Conservation (phyloP, 2,113 vertebrate genomes). For the Abramis brama region DNA sequence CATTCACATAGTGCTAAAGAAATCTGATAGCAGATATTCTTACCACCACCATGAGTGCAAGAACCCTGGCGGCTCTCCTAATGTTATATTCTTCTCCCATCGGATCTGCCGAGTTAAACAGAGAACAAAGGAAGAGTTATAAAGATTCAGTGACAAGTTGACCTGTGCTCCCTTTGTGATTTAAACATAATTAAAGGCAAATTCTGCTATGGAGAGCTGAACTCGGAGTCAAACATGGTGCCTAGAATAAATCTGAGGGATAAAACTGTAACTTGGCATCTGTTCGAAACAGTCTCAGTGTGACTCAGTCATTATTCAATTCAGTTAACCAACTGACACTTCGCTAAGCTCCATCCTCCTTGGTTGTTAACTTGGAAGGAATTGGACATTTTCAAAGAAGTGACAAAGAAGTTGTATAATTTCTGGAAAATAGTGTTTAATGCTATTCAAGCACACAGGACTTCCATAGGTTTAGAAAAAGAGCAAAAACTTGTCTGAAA, state of each 20-base stretch:
- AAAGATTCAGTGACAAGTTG: not conserved
- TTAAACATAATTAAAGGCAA: conserved; percentile 28
- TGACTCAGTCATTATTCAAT: not conserved
- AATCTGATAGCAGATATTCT: conserved; percentile 65
- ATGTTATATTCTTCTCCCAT: conserved; percentile 99
- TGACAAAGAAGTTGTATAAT: not conserved
- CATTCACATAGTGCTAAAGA: not conserved
- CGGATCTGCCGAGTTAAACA: conserved; percentile 85
- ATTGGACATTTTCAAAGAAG: not conserved
- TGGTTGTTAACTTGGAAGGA: not conserved
- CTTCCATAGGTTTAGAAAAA: not conserved
- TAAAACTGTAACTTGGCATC: not conserved
- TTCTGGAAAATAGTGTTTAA: not conserved
- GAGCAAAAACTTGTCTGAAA: not conserved
- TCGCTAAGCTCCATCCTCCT: not conserved
- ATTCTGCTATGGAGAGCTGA: conserved; percentile 28
- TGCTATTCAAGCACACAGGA: not conserved
- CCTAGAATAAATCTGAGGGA: conserved; percentile 11
- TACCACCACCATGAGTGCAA: conserved; percentile 99
- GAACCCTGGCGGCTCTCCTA: conserved; percentile 98
- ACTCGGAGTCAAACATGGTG: conserved; percentile 6
- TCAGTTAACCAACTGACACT: not conserved
- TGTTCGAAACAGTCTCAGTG: not conserved
- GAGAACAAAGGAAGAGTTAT: conserved; percentile 44
- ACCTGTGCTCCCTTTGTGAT: conserved; percentile 6